Base-by-base conservation (phyloP, 2,113 vertebrate genomes). In the Canis aureus region DNA sequence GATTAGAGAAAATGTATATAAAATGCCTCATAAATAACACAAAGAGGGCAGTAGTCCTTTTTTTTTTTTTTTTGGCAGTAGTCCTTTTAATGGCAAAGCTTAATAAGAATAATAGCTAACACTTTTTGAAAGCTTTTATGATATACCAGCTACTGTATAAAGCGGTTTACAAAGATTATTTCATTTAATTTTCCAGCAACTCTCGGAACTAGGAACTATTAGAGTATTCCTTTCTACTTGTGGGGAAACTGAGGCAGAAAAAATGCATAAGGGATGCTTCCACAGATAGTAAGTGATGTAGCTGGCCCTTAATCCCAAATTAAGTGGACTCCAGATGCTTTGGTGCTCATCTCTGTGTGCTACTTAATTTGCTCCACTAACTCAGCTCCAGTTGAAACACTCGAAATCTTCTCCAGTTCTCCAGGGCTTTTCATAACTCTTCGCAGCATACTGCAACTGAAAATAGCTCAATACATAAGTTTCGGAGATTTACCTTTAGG, bases 401-500 rank as follows among this genome's bases (percentile, higher is more conserved):
- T 89, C 53, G 29, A n/a, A 89, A 93, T 32, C 35, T 74, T 66
- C n/a, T 95, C 38, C 69, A n/a, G 25, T 95, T 97, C 92, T 84
- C 25, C 29, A 94, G 95, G 78, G 85, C 60, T 95, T 88, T 89
- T 95, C 92, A 11, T 80, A 98, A 97, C 66, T 96, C 90, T 74
- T 95, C 97, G 96, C 93, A 87, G 94, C 76, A 69, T 95, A 94
- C 98, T 69, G 95, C 89, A 97, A 95, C 57, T 71, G 81, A 97
- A 97, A 98, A 96, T 74, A 49, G 86, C 94, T 93, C 93, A 95
- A 95, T 89, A 93, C 81, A 96, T 91, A 98, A 74, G 25, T 97
- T 97, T 86, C 74, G 3, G 57, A 98, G 97, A 98, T 94, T 96
- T 3, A 90, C 23, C 62, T 96, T 95, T 71, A 86, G n/a, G 43